phyloP scores from a whole-genome alignment of 2,113 vertebrate species.

The Jacana jacana region DNA sequence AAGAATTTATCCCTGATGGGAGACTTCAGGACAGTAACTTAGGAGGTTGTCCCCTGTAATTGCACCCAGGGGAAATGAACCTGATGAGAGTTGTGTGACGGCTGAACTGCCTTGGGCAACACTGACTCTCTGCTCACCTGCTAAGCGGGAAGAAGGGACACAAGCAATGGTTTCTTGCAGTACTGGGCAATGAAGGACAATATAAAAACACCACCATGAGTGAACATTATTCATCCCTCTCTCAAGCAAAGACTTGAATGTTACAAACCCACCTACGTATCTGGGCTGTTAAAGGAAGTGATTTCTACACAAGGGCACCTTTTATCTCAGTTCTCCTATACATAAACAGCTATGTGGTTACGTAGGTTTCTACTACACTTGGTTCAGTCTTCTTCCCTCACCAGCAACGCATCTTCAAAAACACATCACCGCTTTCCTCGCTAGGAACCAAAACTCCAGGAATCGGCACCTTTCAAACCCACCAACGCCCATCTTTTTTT shows the following conservation, averaged over 20 bases:
- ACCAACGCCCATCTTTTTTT: not conserved
- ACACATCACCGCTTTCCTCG: not conserved
- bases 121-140: not conserved
- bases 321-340: not conserved
- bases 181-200: not conserved
- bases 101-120: not conserved
- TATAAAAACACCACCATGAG: accelerated
- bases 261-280: not conserved
- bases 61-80: not conserved
- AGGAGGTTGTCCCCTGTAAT: not conserved
- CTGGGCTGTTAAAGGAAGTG: no score
- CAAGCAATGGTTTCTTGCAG: not conserved
- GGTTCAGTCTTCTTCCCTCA: not conserved
- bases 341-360: not conserved
- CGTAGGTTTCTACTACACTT: not conserved
- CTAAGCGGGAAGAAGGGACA: not conserved
- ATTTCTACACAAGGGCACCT: not conserved
- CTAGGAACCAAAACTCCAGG: not conserved
- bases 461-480: not conserved
- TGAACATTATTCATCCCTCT: accelerated
- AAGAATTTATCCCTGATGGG: not conserved
- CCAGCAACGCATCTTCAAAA: not conserved
- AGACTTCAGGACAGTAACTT: not conserved
- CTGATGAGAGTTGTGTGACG: accelerated
- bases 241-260: not conserved